Evolutionary conservation across 2,797 vertebrate genomes (phyloP).

Genomic region (Fundulus diaphanus): DNA sequence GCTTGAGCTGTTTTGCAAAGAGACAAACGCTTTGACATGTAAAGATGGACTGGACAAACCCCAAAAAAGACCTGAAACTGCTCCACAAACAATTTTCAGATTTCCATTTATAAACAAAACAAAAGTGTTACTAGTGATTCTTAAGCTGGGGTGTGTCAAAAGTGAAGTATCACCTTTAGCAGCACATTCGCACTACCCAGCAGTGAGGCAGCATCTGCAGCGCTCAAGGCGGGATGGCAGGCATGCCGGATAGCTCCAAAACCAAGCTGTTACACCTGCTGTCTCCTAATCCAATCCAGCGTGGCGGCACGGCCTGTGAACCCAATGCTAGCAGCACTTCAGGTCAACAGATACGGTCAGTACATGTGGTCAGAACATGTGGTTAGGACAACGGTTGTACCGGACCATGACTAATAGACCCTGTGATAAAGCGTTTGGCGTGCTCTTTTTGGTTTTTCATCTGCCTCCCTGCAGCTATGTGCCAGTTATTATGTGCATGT

Average conservation of each 20-base stretch:
- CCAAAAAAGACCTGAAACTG: too few species aligned
- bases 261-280: conserved; percentile 83
- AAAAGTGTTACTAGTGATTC: conserved; percentile 32
- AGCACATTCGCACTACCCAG: conserved; percentile 65
- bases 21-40: too few species aligned
- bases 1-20: too few species aligned
- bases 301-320: conserved; percentile 65
- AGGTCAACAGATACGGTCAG: conserved; percentile 76
- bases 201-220: conserved; percentile 81
- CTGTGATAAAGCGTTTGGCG: conserved; percentile 21
- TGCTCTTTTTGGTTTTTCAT: neutral
- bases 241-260: conserved; percentile 69
- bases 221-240: conserved; percentile 81
- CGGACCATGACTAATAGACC: conserved; percentile 66
- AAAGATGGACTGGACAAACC: too few species aligned
- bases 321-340: conserved; percentile 63
- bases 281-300: conserved; percentile 79
- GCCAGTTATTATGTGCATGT: conserved; percentile 32
- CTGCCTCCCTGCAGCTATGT: conserved; percentile 5
- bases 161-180: conserved; percentile 60
- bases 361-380: conserved; percentile 77
- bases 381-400: conserved; percentile 66
- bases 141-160: conserved; percentile 29
- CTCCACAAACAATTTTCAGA: too few species aligned
- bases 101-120: too few species aligned